Base-by-base conservation (phyloP, 2,113 vertebrate genomes). In the Seriola quinqueradiata region DNA sequence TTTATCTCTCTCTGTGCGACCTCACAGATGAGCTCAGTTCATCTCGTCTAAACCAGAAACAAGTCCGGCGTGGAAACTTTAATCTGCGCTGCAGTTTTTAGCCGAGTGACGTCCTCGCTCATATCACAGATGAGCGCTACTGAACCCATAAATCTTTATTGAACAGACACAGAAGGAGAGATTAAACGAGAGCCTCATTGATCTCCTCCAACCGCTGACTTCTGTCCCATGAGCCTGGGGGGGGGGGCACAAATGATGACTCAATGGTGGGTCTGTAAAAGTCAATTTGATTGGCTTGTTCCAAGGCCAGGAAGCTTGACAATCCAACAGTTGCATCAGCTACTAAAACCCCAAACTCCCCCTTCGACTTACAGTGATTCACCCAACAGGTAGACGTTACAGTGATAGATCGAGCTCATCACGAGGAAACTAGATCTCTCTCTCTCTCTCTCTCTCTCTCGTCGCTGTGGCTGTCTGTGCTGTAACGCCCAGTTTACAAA, bases 91-190 rank as follows among this genome's bases (percentile, higher is more conserved):
- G 63, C 46, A 14, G 9, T 52, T 32, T 70, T 42, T 16, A 32
- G 58, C 36, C 2, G 76, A 23, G 2, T 2, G 36, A 68, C 36
- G 48, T 54, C 76, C 50, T 65, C 11, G 64, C 48, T 54, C 25
- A 25, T 50, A 44, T 59, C 74, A 28, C 58, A 34, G 42, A 59
- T 23, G 1, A 4, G 40, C 11, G 17, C n/a, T 28, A 0, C 71
- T 46, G 44, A 55, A 55, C 38, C 48, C 23, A 12, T 28, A 17
- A 82, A 54, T 82, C 75, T 82, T 16, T 17, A 71, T 25, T 7
- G 48, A 83, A 55, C 59, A 42, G 48, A 25, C 72, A 61, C 84
- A 89, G 83, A 75, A 63, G 78, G 75, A 80, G 78, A 77, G 78
- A 85, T 87, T 80, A 80, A 71, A 46, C 12, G 46, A 44, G 78